Base-by-base conservation (phyloP, 2,888 invertebrate genomes). In the Lasioglossum vierecki region DNA sequence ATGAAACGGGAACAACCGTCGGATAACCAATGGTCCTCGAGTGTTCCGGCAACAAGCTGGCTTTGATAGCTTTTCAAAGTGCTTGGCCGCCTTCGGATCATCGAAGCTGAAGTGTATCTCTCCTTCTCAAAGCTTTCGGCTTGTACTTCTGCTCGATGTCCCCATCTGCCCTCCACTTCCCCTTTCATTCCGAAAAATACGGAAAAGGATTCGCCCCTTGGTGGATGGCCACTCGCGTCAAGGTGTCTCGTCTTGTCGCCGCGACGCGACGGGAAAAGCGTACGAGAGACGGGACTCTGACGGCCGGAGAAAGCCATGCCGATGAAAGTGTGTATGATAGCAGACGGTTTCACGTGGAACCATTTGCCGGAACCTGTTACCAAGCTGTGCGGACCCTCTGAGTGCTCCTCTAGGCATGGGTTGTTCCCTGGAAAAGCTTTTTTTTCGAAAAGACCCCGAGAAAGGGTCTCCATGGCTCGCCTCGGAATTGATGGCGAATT, bases 21-120 rank as follows among this genome's bases (percentile, higher is more conserved):
- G 83, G 81, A 74, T 79, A 86, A 83, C 86, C 86, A 85, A 86
- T 46, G 77, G 71, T 41, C 77, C 86, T 79, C 75, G 82, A 66
- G 74, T 80, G 84, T 63, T 66, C 78, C 80, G 77, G 76, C 79
- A 73, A 78, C 82, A 80, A 83, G 90, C 81, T 81, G 83, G 83
- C 82, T 89, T 85, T 86, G 88, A 90, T 86, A 84, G 88, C 85
- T 82, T 87, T 88, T 88, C 81, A 86, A 88, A 88, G 89, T 81
- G 83, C 53, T 77, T 75, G 72, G 80, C 81, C 80, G 81, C 76
- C 71, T 82, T 49, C 76, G 72, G 66, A 46, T 76, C 84, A 84
- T 84, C 83, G 78, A 76, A 71, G 68, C 71, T 83, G 78, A 84
- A 89, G 82, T 80, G 83, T 82, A 78, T 76, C 82, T 83, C 75